Base-by-base conservation (phyloP, 2,888 invertebrate species). In the Drosophila robusta region DNA sequence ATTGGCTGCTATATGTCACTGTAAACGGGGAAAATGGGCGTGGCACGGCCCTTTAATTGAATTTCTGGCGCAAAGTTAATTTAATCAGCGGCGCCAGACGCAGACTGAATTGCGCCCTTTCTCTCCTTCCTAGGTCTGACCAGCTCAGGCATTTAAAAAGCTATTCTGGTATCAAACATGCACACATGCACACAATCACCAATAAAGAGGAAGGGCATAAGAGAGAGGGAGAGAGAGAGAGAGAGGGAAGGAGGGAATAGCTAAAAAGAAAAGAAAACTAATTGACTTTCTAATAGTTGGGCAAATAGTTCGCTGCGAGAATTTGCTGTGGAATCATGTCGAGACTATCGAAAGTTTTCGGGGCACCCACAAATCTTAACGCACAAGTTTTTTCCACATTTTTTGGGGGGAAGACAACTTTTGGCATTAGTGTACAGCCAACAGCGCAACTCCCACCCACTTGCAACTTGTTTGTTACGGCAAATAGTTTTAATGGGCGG, bases 401-500 rank as follows among this genome's bases (percentile, higher is more conserved):
- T 50, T 65, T 39, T 39, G 12, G 11, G 16, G 12, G 8, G 11
- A 34, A 12, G 11, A 4, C 29, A 63, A 66, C 55, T 66, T 64
- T 45, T 46, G 14, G 54, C 36, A 45, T 50, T 29, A 9, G 29
- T 29, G 8, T 8, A 9, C 29, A 29, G 29, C 8, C 44, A 50
- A 26, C 42, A 38, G 24, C n/a, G n/a, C 24, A 18, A 11, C 22
- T 11, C 41, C 44, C 24, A 12, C 12, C 36, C 42, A 44, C 36
- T 24, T 50, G 36, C 44, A 44, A 58, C 58, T 72, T 67, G 50
- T 84, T 83, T 87, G 84, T 75, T 66, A 75, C 72, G 81, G 71
- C 71, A 83, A 83, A 83, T 83, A 88, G 83, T 88, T 83, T 86
- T 82, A 86, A 83, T 88, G 78, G 88, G 70, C 77, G 75, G 71